Base-by-base conservation (phyloP, 2,113 vertebrate genomes). In the Serinus canaria region DNA sequence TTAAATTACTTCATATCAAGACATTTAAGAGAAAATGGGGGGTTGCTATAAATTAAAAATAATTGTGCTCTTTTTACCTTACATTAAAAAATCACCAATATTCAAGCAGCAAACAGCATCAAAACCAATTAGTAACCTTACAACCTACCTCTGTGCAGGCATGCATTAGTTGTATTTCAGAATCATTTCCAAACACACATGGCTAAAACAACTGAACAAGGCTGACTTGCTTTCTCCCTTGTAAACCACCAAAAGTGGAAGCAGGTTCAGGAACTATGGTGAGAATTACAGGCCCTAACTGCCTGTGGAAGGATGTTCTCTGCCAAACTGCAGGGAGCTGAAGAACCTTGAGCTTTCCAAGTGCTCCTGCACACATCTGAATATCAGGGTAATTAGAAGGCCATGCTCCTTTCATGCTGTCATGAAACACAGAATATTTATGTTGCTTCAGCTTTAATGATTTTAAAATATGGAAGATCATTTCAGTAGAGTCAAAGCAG, bases 1-100 rank as follows among this genome's bases (percentile, higher is more conserved):
- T 97, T 90, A 96, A 98, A 97, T 97, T 97, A 97, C 93, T 97
- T 95, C 59, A 50, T 90, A 97, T 85, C 67, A 94, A 97, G 96
- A 78, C 70, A 89, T 89, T 93, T 96, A 96, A 92, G 79, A 95
- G 90, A 95, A 97, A 97, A 97, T 80, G 87, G 81, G 89, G 87
- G 92, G 94, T 93, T 82, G 33, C 93, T 95, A 59, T 62, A 91
- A 89, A 92, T 92, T 96, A 97, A 95, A 97, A 97, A 97, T 96
- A 97, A 97, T 89, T 33, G 90, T 68, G 84, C 55, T 87, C 83
- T 92, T 93, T 94, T 96, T 96, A 97, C 94, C 91, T 94, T 88
- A 92, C 59, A 39, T 84, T 39, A 90, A 79, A 53, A 39, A 9
- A 5, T 2, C 17, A 6, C 10, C 64, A 90, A 91, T 83, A 94